Evolutionary conservation across 2,888 invertebrate species (phyloP).

Genomic region (Cremastinae sp.): DNA sequence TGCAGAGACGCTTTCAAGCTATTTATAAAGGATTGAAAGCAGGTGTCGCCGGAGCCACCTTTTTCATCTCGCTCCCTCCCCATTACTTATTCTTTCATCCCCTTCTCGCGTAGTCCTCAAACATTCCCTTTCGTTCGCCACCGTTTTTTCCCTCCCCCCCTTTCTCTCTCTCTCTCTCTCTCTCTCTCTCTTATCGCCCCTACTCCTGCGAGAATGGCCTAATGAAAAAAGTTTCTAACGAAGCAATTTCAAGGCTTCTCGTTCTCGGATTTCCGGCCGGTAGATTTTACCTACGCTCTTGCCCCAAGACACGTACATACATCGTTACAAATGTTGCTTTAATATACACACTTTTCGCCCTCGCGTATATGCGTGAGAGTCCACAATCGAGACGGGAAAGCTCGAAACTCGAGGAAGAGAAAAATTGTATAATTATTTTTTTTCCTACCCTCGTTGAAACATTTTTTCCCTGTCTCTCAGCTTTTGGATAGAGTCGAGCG

Average conservation of each 20-base stretch:
- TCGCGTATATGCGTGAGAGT: neutral
- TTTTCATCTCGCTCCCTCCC: neutral
- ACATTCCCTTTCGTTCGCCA: conserved; percentile 26
- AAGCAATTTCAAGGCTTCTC: conserved; percentile 63
- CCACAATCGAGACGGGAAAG: conserved; percentile 10
- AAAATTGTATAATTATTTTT: conserved; percentile 56
- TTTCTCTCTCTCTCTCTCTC: conserved; percentile 22
- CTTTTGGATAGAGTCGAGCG: conserved; percentile 15
- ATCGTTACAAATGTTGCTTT: conserved; percentile 31
- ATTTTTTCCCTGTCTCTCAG: conserved; percentile 3
- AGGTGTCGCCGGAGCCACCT: conserved; percentile 60
- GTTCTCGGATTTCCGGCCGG: conserved; percentile 61
- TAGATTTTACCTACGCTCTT: conserved; percentile 56
- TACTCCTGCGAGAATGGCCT: conserved; percentile 59
- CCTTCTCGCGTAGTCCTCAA: conserved; percentile 24
- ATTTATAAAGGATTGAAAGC: conserved; percentile 62
- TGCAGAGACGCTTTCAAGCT: conserved; percentile 46
- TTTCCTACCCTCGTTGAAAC: conserved; percentile 30
- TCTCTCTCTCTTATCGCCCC: conserved; percentile 41
- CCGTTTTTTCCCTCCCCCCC: conserved; percentile 3
- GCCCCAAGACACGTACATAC: conserved; percentile 32
- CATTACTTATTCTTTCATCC: neutral
- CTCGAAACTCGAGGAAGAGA: conserved; percentile 30
- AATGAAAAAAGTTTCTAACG: conserved; percentile 64
- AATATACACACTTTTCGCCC: neutral